Evolutionary conservation across 1,140 invertebrate species (phyloP), one percentile per base, ranked within the genome.

Genomic region (Lineus longissimus): DNA sequence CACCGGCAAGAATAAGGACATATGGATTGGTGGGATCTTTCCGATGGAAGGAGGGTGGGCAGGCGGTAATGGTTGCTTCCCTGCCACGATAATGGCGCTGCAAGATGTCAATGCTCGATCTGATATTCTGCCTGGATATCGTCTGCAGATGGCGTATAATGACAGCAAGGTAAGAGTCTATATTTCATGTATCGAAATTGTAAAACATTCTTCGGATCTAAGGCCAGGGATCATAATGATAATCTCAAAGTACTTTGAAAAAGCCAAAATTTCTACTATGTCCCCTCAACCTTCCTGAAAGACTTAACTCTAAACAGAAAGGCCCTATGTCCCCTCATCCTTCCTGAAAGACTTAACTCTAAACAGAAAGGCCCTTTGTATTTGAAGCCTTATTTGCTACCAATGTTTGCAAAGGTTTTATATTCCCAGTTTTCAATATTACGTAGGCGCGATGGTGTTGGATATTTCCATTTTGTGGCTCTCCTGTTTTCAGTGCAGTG

Each of bases 11-110:
- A 66, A 70, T n/a, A 80, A 76, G 47, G 74, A 72, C 23, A 67
- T 98, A 64, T 93, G 98, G 81, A 97, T 99, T 79, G 97, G 94
- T 55, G 96, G 93, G 23, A 96, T 98, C 70, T 98, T 98, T 84
- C 96, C 96, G 2, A 98, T 97, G 80, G 90, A 94, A 76, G 95
- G 94, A 59, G 94, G 95, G 60, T 97, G 96, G 84, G 78, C 84
- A 1, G 84, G 84, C 9, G 84, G 84, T 17, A 62, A 74, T 45
- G 84, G 79, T 6, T 85, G 84, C 70, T 63, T 73, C 9, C 78
- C 78, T 13, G 95, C 97, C 22, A 95, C 95, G 54, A 87, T 91
- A 78, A 87, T 99, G 80, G 97, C 97, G 11, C 85, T 99, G 65
- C 90, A 94, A 70, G 95, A 98, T 85, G 94, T 99, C 51, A 99